Evolutionary conservation across 2,113 vertebrate genomes (phyloP), one percentile per base, ranked within the genome.

Genomic region (Mobula birostris): DNA sequence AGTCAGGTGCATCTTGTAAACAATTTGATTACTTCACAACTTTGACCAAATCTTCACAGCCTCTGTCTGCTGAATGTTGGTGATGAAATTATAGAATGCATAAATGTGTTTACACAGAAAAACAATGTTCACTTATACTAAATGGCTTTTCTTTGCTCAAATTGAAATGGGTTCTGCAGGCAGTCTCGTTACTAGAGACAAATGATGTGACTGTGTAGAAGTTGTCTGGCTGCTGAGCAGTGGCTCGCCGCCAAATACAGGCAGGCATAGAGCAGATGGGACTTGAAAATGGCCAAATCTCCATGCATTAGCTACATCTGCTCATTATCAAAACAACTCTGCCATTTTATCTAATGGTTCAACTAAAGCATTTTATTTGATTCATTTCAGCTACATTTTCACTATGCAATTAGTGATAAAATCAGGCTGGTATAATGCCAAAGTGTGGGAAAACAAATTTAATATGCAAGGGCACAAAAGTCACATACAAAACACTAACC

Each of bases 241-340:
- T 97, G 97, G 97, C 97, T 95, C 14, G 0, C 83, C 90, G 97
- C 97, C 97, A 97, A 95, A 96, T 95, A 82, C 96, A 97, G 96
- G 97, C 96, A 96, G 95, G 96, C 97, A 95, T 95, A 96, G 96
- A 97, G 97, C 97, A 98, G 97, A 97, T 97, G 97, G 97, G 96
- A 97, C 97, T 97, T 97, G 97, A 97, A 97, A 97, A 96, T 96
- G 96, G 96, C 97, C 94, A 95, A 88, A 97, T 96, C 96, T 97
- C 97, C 97, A 96, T 97, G 97, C 97, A 97, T 97, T 97, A 97
- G 97, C 97, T 97, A 97, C 97, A 97, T 97, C 97, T 98, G 97
- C 96, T 98, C 97, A 97, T 98, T 97, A 97, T 97, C 97, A 97
- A 97, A 96, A 97, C 96, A 97, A 96, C 96, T 97, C 94, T 95